Conservation (phyloP, 2,888 invertebrate species). For the Leuctra nigra region DNA sequence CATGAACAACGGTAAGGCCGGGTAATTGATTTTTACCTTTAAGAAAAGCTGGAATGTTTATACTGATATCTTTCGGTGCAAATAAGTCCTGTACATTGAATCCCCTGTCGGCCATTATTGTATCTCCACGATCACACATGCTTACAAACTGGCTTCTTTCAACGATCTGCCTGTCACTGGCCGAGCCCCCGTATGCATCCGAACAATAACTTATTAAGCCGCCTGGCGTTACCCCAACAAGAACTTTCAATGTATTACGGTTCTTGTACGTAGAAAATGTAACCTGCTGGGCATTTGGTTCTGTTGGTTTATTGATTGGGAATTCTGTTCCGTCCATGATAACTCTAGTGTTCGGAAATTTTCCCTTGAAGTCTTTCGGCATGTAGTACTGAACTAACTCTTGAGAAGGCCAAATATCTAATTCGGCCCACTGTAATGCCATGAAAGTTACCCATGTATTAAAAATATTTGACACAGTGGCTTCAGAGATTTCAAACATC, state of each 20-base stretch:
- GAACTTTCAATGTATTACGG: slow-evolving; percentile 29
- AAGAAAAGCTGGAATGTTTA: slow-evolving; percentile 28
- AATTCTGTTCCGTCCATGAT: slow-evolving; percentile 31
- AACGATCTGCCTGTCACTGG: slow-evolving; percentile 31
- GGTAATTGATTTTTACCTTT: slow-evolving; percentile 24
- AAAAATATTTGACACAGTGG: slow-evolving; percentile 28
- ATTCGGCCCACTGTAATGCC: slow-evolving; percentile 23
- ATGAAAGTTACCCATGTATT: slow-evolving; percentile 29
- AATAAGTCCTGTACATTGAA: slow-evolving; percentile 31
- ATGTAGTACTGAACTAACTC: slow-evolving; percentile 29
- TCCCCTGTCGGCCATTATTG: slow-evolving; percentile 31
- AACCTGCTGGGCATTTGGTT: slow-evolving; percentile 29
- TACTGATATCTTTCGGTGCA: slow-evolving; percentile 26
- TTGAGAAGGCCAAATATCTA: slow-evolving; percentile 28
- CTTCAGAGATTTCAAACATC: slow-evolving; percentile 25
- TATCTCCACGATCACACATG: slow-evolving; percentile 28
- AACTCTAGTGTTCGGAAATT: slow-evolving; percentile 27
- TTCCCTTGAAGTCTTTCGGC: slow-evolving; percentile 28
- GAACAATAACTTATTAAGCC: slow-evolving; percentile 29
- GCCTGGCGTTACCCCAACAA: slow-evolving; percentile 29
- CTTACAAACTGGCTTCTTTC: slow-evolving; percentile 28
- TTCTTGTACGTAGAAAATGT: slow-evolving; percentile 32
- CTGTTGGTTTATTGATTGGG: slow-evolving; percentile 23
- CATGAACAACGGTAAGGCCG: slow-evolving; percentile 22
- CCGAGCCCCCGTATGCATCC: slow-evolving; percentile 28